These are phyloP conservation scores for Beroe forskalii DNA, from an alignment of 37 sponge, comb jelly and placozoan genomes.

Conservation along the genomic window DNA sequence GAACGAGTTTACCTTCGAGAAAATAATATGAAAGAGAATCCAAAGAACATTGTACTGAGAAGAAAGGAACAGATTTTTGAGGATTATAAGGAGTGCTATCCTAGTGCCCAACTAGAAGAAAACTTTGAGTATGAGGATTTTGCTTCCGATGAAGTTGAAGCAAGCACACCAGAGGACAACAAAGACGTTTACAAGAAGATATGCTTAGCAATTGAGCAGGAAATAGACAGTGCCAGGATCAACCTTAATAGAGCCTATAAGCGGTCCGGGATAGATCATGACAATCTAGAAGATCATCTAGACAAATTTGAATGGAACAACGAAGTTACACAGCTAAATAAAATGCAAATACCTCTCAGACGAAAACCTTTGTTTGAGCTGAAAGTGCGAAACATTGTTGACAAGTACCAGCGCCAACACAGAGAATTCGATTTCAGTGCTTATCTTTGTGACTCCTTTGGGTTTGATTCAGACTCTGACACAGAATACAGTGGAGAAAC, in stretches of 20 bases:
- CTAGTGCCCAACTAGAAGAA: not conserved
- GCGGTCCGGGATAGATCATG: not conserved
- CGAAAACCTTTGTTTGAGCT: not conserved
- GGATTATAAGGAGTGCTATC: not conserved
- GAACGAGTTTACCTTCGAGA: not conserved
- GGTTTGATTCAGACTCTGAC: not conserved
- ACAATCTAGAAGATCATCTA: not conserved
- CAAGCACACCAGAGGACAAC: not conserved
- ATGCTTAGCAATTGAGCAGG: not conserved
- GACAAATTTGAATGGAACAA: constrained; percentile 7
- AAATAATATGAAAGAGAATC: not conserved
- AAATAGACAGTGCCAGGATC: not conserved
- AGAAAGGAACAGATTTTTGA: constrained; percentile 1
- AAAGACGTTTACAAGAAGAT: not conserved
- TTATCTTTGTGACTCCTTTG: no score
- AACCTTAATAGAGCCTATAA: constrained; percentile 12
- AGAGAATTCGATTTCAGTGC: not conserved
- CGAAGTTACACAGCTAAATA: not conserved
- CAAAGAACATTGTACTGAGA: not conserved
- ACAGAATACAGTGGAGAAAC: not conserved
- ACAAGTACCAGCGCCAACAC: not conserved
- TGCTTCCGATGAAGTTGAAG: not conserved
- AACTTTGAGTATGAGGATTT: not conserved
- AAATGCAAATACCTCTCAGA: not conserved
- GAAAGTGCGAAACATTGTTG: not conserved